These are phyloP conservation scores for Nicator chloris DNA, from an alignment of 2,113 vertebrate genomes.

Conservation along the genomic window DNA sequence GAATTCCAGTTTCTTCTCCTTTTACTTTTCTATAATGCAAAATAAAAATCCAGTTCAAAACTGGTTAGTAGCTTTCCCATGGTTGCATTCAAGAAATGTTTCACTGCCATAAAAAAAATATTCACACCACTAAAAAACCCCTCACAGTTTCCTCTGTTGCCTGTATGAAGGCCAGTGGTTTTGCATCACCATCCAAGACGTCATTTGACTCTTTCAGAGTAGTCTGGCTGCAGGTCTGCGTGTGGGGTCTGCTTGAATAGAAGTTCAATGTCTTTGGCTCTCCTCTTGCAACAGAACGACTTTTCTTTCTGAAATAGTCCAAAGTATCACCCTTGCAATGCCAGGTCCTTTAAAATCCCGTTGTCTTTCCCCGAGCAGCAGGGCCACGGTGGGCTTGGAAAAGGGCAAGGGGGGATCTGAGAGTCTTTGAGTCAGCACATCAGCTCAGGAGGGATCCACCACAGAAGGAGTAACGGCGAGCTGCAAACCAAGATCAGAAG, in stretches of 20 bases:
- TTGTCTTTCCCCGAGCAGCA: conserved; percentile 54
- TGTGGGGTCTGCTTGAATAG: conserved; percentile 17
- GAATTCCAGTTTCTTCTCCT: conserved; percentile 25
- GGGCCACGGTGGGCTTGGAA: conserved; percentile 44
- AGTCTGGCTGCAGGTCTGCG: neutral
- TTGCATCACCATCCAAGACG: neutral
- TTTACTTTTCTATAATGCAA: conserved; percentile 33
- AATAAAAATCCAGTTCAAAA: conserved; percentile 60
- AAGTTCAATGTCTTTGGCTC: conserved; percentile 45
- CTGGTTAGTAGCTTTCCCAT: conserved; percentile 6
- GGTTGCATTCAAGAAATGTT: conserved; percentile 32
- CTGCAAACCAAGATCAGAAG: conserved; percentile 97
- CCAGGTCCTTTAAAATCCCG: conserved; percentile 55
- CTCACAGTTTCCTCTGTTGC: neutral
- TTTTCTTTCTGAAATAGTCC: neutral
- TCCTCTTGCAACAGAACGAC: conserved; percentile 15
- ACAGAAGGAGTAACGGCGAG: conserved; percentile 88
- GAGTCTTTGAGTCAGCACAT: conserved; percentile 68
- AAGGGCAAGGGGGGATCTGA: conserved; percentile 54
- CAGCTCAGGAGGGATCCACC: conserved; percentile 89
- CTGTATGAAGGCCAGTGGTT: conserved; percentile 19
- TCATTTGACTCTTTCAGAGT: conserved; percentile 1
- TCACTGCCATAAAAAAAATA: conserved; percentile 66
- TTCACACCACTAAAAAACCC: conserved; percentile 18
- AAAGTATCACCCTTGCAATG: conserved; percentile 9